phyloP scores from a whole-genome alignment of 2,113 vertebrate genomes.

The Rhabdomys dilectus region DNA sequence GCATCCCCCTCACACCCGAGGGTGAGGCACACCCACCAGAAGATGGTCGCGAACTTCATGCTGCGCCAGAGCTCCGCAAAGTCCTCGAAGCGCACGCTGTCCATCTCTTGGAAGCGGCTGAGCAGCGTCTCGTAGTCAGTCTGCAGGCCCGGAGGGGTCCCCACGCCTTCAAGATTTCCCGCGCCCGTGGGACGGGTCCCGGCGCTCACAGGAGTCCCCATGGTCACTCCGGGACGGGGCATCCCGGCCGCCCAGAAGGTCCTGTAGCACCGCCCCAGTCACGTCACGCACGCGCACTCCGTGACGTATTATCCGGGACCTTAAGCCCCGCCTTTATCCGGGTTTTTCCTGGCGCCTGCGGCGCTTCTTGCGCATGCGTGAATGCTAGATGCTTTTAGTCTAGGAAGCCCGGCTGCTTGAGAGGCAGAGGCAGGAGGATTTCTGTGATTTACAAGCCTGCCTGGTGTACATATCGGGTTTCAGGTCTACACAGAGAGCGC shows the following conservation, averaged over 20 bases:
- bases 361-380: accelerated
- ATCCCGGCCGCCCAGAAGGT: accelerated
- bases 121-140: constrained; percentile 92
- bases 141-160: constrained; percentile 79
- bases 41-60: constrained; percentile 92
- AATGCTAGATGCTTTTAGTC: accelerated
- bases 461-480: neutral
- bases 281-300: neutral
- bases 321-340: constrained; percentile 26
- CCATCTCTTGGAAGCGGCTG: constrained; percentile 88
- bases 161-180: constrained; percentile 51
- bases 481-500: neutral
- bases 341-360: accelerated
- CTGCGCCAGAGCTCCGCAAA: constrained; percentile 92
- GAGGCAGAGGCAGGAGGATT: neutral
- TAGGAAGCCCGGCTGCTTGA: neutral
- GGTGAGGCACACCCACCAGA: constrained; percentile 87
- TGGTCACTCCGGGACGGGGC: accelerated
- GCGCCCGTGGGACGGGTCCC: neutral
- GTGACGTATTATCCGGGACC: neutral
- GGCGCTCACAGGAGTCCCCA: constrained; percentile 36
- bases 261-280: neutral
- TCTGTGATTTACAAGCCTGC: neutral
- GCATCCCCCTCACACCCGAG: neutral
- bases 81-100: constrained; percentile 93